phyloP scores from a whole-genome alignment of 1,140 invertebrate genomes.

The Bilobella aurantiaca region DNA sequence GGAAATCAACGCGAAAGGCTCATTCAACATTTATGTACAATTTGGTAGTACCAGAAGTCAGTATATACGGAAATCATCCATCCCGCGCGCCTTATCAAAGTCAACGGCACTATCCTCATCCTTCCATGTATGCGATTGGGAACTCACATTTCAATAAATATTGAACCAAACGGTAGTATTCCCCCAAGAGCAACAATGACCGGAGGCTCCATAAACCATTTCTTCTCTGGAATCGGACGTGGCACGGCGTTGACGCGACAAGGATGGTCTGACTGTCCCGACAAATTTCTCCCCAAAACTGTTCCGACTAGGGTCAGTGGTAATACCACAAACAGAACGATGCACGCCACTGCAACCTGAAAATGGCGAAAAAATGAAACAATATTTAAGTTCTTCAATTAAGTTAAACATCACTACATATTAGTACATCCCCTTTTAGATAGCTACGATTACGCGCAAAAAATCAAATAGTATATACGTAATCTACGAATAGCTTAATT shows the following conservation, averaged over 20 bases:
- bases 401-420: too few species aligned
- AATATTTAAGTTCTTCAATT: background rate
- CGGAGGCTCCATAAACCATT: conserved; percentile 98
- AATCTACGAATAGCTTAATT: too few species aligned
- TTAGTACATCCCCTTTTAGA: too few species aligned
- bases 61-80: too few species aligned
- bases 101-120: too few species aligned
- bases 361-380: conserved; percentile 25
- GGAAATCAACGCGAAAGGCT: conserved; percentile 40
- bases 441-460: too few species aligned
- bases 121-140: too few species aligned
- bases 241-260: conserved; percentile 98
- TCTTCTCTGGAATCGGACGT: conserved; percentile 97
- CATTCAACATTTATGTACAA: too few species aligned
- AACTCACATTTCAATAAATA: conserved; percentile 98
- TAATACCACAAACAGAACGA: conserved; percentile 95
- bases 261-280: conserved; percentile 92
- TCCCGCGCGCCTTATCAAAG: too few species aligned
- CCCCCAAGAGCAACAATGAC: conserved; percentile 95
- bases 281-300: conserved; percentile 84
- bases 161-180: conserved; percentile 95
- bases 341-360: conserved; percentile 88
- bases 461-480: too few species aligned
- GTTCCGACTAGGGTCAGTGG: conserved; percentile 78
- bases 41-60: too few species aligned